phyloP scores from a whole-genome alignment of 2,797 vertebrate species.

The Oreonectes daqikongensis region DNA sequence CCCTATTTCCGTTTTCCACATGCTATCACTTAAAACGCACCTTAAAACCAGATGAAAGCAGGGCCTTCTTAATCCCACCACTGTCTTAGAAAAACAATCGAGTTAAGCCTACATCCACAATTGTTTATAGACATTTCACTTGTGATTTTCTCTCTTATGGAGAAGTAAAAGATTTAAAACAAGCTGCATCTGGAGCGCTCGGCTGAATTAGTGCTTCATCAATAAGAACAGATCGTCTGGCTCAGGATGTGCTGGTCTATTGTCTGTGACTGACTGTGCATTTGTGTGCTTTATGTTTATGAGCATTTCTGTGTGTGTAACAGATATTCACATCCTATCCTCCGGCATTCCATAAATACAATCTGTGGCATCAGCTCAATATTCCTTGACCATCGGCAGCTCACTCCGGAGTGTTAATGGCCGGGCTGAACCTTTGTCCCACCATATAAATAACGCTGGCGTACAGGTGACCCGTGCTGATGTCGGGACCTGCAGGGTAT shows the following conservation, averaged over 20 bases:
- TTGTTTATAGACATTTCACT: not conserved
- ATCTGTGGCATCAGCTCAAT: constrained; percentile 16
- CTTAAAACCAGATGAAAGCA: not conserved
- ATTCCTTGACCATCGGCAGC: not conserved
- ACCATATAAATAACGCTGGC: constrained; percentile 21
- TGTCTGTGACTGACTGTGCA: constrained; percentile 32
- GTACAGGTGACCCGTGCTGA: constrained; percentile 24
- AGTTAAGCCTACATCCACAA: not conserved
- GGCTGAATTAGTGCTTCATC: constrained; percentile 18
- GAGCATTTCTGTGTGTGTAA: constrained; percentile 32
- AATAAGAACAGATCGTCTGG: constrained; percentile 24
- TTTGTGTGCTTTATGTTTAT: constrained; percentile 17
- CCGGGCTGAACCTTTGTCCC: constrained; percentile 33
- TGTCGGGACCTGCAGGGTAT: constrained; percentile 14
- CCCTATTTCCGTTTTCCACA: not conserved
- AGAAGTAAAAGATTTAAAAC: not conserved
- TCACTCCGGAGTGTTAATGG: constrained; percentile 1
- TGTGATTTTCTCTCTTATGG: not conserved
- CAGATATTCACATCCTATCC: constrained; percentile 8
- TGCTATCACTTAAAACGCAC: not conserved
- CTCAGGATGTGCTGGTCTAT: constrained; percentile 17
- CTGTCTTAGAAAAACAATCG: not conserved
- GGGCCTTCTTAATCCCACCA: not conserved
- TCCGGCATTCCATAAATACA: constrained; percentile 36
- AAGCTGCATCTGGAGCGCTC: not conserved